Evolutionary conservation across 2,797 vertebrate genomes (phyloP).

Genomic region (Microctenopoma lineatum): DNA sequence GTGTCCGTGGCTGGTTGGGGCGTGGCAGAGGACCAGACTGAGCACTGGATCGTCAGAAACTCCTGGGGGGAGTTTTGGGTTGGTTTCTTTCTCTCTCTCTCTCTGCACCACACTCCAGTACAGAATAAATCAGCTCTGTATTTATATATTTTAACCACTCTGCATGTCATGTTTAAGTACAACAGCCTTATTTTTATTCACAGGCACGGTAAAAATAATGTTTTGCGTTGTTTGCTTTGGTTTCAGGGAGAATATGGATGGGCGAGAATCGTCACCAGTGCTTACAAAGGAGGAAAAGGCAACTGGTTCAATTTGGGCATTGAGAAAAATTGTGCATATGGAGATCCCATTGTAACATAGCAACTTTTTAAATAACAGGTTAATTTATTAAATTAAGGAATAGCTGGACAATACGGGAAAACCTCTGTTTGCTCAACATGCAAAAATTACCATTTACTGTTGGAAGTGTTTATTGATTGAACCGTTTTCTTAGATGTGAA

Average conservation of each 20-base stretch:
- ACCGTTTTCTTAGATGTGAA: too few relatives aligned
- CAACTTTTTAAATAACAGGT: background rate
- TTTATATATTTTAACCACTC: background rate
- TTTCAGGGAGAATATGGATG: slow-evolving; percentile 93
- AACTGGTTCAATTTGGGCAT: slow-evolving; percentile 92
- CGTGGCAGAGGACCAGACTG: slow-evolving; percentile 79
- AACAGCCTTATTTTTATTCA: background rate
- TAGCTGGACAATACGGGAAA: background rate
- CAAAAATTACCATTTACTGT: too few relatives aligned
- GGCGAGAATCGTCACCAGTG: slow-evolving; percentile 93
- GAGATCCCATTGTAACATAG: slow-evolving; percentile 85
- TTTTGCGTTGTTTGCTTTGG: slow-evolving; percentile 7
- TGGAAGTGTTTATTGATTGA: too few relatives aligned
- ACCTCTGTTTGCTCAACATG: too few relatives aligned
- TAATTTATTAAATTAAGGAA: slow-evolving; percentile 2
- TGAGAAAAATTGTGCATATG: slow-evolving; percentile 90
- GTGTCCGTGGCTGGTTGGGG: slow-evolving; percentile 95
- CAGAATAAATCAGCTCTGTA: background rate
- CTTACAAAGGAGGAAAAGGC: slow-evolving; percentile 89
- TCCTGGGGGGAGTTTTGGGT: slow-evolving; percentile 99
- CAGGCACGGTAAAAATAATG: background rate
- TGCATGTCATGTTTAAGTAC: too few relatives aligned
- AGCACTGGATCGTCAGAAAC: slow-evolving; percentile 97
- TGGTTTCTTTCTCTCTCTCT: slow-evolving; percentile 33
- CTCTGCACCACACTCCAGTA: background rate